These are phyloP conservation scores for Chloroceryle aenea DNA, from an alignment of 2,113 vertebrate genomes.

Conservation along the genomic window DNA sequence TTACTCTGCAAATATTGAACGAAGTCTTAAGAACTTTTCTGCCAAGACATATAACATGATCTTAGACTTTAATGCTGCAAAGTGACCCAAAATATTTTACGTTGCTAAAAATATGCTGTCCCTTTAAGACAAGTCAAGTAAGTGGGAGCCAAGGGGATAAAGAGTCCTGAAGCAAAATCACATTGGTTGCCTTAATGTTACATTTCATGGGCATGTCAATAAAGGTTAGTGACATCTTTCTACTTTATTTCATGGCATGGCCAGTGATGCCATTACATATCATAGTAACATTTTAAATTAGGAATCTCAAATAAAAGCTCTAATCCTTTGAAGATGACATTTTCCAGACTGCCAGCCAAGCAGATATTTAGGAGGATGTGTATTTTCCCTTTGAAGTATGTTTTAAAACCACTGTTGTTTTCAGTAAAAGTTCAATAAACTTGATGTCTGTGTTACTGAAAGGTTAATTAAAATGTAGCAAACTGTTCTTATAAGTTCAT, in stretches of 20 bases:
- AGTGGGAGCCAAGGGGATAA: neutral
- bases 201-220: conserved; percentile 60
- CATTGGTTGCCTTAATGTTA: conserved; percentile 13
- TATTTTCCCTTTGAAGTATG: conserved; percentile 8
- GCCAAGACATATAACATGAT: neutral
- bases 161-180: neutral
- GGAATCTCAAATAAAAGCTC: conserved; percentile 27
- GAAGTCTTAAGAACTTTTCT: neutral
- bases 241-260: conserved; percentile 42
- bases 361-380: neutral
- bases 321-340: conserved; percentile 30
- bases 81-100: neutral
- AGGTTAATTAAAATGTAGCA: conserved; percentile 30
- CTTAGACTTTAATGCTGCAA: neutral
- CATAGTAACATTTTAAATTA: conserved; percentile 42
- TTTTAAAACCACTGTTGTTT: neutral
- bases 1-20: neutral
- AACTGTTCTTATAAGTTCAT: neutral
- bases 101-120: neutral
- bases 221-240: conserved; percentile 52
- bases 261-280: neutral
- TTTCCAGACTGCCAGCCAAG: conserved; percentile 53
- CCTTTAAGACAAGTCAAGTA: conserved; percentile 21
- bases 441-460: neutral
- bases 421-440: neutral